Evolutionary conservation across 2,888 invertebrate genomes (phyloP), one percentile per base, ranked within the genome.

Genomic region (Eremobia ochroleuca): DNA sequence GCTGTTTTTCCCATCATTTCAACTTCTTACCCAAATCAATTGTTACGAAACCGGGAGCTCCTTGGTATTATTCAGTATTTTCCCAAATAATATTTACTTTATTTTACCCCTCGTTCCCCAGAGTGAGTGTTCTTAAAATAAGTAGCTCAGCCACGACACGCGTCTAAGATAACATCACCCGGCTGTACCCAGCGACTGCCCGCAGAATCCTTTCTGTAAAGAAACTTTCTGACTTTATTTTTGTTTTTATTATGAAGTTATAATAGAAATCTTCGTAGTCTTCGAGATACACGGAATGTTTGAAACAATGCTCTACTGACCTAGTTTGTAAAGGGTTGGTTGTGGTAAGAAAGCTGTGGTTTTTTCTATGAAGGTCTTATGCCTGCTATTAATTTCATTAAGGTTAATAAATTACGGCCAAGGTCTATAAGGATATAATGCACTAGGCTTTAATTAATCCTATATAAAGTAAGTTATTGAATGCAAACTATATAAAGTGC

Each of bases 161-260:
- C 82, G 86, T 85, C 73, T 13, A 8, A 65, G 83, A 83, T 83
- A 78, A 59, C 65, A 82, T 85, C 78, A 25, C 13, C 31, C 40
- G 70, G 73, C 67, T 68, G 37, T 73, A 70, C 31, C 58, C 52
- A 46, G n/a, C n/a, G n/a, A 55, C 64, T 69, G 71, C 49, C 73
- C 71, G 64, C 68, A 61, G 68, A 85, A 82, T 82, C 78, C 78
- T 74, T 82, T 82, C 73, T 73, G 46, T 65, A 77, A 77, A 82
- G 61, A 77, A 78, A 83, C 68, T 85, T 72, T 71, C 28, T 66
- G n/a, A 70, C 52, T 52, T 85, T 83, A 78, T 85, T 78, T n/a
- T n/a, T n/a, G n/a, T n/a, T n/a, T n/a, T n/a, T n/a, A n/a, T n/a
- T n/a, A n/a, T n/a, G n/a, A 83, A 74, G 73, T 77, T 82, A 82